Evolutionary conservation across 2,797 vertebrate genomes (phyloP).

Genomic region (Poeciliopsis presidionis): DNA sequence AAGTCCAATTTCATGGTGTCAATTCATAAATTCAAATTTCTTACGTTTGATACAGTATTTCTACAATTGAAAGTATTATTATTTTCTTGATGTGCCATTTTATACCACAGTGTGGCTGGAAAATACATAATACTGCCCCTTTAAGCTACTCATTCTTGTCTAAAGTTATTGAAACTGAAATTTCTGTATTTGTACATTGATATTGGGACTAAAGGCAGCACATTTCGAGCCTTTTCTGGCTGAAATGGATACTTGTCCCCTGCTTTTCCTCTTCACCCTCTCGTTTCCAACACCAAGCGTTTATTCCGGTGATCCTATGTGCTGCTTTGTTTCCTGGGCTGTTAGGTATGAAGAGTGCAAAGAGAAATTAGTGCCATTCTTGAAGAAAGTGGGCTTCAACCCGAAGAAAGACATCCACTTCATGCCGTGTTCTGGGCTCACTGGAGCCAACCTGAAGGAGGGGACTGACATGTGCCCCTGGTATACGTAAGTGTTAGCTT

Average conservation of each 20-base stretch:
- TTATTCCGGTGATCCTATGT: not conserved
- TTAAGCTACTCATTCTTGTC: too few species aligned
- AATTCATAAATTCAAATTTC: too few species aligned
- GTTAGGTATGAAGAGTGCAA: constrained; percentile 96
- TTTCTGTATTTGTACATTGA: too few species aligned
- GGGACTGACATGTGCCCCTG: constrained; percentile 91
- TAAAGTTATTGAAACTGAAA: too few species aligned
- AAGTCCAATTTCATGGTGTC: too few species aligned
- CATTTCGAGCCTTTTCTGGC: too few species aligned
- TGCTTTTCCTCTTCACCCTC: not conserved
- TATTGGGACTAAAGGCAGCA: too few species aligned
- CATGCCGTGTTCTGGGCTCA: constrained; percentile 98
- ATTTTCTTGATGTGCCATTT: too few species aligned
- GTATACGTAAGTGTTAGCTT: constrained; percentile 87
- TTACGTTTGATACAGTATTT: too few species aligned
- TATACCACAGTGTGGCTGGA: too few species aligned
- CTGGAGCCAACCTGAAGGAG: constrained; percentile 96
- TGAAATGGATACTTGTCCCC: not conserved
- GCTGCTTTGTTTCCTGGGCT: constrained; percentile 5
- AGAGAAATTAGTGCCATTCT: constrained; percentile 97
- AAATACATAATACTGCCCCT: too few species aligned
- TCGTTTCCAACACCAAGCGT: not conserved
- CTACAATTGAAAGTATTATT: too few species aligned
- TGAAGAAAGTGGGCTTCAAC: constrained; percentile 99
- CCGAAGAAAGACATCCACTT: constrained; percentile 98